Percentiles rank a stretch among this genome's conserved stretches.
These are phyloP conservation scores for Prosopocoilus inquinatus DNA, from an alignment of 2,888 invertebrate genomes.

Conservation along the genomic window DNA sequence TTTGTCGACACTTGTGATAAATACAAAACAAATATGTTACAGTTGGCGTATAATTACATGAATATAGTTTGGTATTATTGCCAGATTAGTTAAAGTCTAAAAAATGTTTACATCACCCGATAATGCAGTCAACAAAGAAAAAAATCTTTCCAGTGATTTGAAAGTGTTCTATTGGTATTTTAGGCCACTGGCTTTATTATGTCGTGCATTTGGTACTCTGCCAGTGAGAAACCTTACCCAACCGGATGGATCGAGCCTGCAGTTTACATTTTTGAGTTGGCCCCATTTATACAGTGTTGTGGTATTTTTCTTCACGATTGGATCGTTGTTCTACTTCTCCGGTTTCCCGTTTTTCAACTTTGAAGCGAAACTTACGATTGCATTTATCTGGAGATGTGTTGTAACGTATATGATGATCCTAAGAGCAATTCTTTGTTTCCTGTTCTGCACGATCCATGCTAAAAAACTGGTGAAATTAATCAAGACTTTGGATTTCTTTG, in stretches of 20 bases:
- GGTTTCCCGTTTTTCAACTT: conserved; percentile 20
- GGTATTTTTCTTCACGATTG: conserved; percentile 19
- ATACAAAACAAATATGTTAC: too few species aligned
- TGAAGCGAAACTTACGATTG: not conserved
- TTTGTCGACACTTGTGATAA: too few species aligned
- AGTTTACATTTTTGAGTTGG: conserved; percentile 22
- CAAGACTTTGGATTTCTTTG: conserved; percentile 14
- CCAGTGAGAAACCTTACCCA: conserved; percentile 29
- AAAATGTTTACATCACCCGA: too few species aligned
- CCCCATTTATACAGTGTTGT: conserved; percentile 23
- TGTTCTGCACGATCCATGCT: conserved; percentile 12
- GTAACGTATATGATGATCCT: conserved; percentile 9
- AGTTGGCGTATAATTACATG: too few species aligned
- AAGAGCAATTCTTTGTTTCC: conserved; percentile 13
- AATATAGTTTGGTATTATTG: too few species aligned
- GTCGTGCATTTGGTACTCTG: conserved; percentile 30
- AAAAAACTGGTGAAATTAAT: conserved; percentile 15
- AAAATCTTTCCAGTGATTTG: not conserved
- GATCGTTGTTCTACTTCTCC: conserved; percentile 20
- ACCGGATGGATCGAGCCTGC: conserved; percentile 19
- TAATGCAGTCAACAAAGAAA: too few species aligned
- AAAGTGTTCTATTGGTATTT: conserved; percentile 34
- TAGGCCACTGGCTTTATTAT: conserved; percentile 28
- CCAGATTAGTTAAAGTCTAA: too few species aligned
- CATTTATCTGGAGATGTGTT: conserved; percentile 10